phyloP scores from a whole-genome alignment of 2,888 invertebrate genomes.

The Molanna angustata region DNA sequence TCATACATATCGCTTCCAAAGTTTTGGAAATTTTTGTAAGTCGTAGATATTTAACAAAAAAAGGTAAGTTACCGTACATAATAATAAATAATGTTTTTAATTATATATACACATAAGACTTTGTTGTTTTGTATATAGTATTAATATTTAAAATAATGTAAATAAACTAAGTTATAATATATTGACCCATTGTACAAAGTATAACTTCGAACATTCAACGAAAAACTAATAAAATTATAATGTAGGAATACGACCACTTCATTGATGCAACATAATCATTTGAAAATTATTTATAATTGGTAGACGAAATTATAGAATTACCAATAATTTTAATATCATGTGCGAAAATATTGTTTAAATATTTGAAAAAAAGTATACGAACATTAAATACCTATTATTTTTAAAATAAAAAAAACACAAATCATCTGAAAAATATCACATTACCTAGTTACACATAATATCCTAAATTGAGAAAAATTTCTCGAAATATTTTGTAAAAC shows the following conservation, averaged over 20 bases:
- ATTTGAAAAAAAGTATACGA: conserved; percentile 2
- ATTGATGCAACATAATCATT: no score
- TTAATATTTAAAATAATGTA: conserved; percentile 4
- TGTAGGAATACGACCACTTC: no score
- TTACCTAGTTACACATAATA: not conserved
- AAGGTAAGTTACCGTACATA: conserved; percentile 10
- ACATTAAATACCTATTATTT: not conserved
- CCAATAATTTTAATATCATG: no score
- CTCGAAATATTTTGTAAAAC: no score
- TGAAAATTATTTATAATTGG: no score
- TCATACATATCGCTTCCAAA: conserved; percentile 30
- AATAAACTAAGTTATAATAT: conserved; percentile 8
- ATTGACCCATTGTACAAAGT: conserved; percentile 30
- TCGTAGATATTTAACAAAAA: conserved; percentile 9
- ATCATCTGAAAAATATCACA: not conserved
- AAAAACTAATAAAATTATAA: no score
- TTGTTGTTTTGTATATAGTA: conserved; percentile 16
- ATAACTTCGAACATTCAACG: conserved; percentile 29
- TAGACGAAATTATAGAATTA: no score
- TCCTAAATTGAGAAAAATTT: no score
- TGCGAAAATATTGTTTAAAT: no score
- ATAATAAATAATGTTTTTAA: not conserved
- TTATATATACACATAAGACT: not conserved
- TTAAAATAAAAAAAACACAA: no score
- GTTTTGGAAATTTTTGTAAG: conserved; percentile 19